A percentile compares a stretch with the other conserved stretches of the same genome.
Conservation (phyloP, 2,888 invertebrate genomes). For the Netelia melanura region DNA sequence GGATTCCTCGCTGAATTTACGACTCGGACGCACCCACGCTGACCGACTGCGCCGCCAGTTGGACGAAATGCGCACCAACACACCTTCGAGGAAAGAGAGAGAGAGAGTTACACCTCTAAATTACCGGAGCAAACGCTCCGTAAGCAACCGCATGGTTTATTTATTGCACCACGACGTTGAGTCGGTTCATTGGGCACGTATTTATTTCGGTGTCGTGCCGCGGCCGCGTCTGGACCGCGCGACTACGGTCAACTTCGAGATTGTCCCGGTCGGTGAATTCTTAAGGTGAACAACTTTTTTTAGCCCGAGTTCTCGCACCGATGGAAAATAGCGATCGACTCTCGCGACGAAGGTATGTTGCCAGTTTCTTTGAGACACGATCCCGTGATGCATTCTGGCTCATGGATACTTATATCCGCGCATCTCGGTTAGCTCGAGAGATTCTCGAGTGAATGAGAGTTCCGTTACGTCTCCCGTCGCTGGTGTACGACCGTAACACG, state of each 20-base stretch:
- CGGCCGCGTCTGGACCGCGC: not conserved
- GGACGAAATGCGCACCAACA: constrained; percentile 53
- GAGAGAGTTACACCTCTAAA: constrained; percentile 53
- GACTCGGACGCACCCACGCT: constrained; percentile 65
- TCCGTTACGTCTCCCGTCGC: not conserved
- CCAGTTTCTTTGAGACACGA: not conserved
- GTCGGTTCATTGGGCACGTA: constrained; percentile 28
- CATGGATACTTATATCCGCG: not conserved
- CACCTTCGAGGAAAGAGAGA: not conserved
- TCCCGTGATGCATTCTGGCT: not conserved
- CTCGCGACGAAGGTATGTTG: not conserved
- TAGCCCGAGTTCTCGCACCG: constrained; percentile 4
- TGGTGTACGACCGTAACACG: not conserved
- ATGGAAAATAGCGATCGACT: constrained; percentile 30
- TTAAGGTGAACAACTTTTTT: constrained; percentile 34
- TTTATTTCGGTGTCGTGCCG: constrained; percentile 23
- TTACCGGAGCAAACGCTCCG: constrained; percentile 46
- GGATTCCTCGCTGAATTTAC: constrained; percentile 65
- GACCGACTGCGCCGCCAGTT: constrained; percentile 39
- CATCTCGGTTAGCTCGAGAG: not conserved
- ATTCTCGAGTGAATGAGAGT: not conserved
- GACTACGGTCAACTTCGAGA: not conserved
- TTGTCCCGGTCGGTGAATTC: constrained; percentile 16
- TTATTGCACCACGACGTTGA: constrained; percentile 46
- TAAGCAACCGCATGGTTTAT: constrained; percentile 50